phyloP scores from a whole-genome alignment of 2,888 invertebrate genomes.

The Hirtodrosophila alboralis region DNA sequence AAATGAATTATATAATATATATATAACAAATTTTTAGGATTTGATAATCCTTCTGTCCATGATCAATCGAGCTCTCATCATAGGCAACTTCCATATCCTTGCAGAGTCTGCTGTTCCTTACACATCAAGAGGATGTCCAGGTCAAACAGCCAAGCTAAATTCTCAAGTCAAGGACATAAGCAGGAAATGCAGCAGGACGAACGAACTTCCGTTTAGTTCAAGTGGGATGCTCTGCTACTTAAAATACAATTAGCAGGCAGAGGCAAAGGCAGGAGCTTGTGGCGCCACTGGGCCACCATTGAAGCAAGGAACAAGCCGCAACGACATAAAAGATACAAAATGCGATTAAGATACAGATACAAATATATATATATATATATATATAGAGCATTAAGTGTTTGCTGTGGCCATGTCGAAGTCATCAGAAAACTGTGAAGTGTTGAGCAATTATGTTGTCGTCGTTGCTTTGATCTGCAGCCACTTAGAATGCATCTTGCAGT shows the following conservation, averaged over 20 bases:
- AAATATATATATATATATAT: conserved; percentile 16
- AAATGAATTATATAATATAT: no score
- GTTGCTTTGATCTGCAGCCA: conserved; percentile 78
- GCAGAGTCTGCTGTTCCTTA: no score
- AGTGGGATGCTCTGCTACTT: conserved; percentile 75
- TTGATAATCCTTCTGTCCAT: no score
- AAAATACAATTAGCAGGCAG: conserved; percentile 72
- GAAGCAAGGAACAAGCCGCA: conserved; percentile 46
- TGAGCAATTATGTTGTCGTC: conserved; percentile 79
- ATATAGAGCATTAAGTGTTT: conserved; percentile 48
- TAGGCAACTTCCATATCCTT: no score
- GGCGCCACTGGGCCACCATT: conserved; percentile 60
- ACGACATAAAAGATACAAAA: conserved; percentile 53
- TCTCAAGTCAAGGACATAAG: conserved; percentile 24
- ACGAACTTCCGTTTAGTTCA: conserved; percentile 60
- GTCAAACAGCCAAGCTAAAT: no score
- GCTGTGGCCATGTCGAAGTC: conserved; percentile 54
- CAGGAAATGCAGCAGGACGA: conserved; percentile 59
- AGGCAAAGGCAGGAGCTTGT: conserved; percentile 34
- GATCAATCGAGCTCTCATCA: no score
- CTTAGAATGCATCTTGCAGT: conserved; percentile 45
- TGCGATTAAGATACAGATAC: conserved; percentile 32
- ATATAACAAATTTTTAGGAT: no score
- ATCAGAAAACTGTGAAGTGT: conserved; percentile 79
- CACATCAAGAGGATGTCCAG: no score